Conservation (phyloP, 2,797 vertebrate genomes). For the Megalops cyprinoides region DNA sequence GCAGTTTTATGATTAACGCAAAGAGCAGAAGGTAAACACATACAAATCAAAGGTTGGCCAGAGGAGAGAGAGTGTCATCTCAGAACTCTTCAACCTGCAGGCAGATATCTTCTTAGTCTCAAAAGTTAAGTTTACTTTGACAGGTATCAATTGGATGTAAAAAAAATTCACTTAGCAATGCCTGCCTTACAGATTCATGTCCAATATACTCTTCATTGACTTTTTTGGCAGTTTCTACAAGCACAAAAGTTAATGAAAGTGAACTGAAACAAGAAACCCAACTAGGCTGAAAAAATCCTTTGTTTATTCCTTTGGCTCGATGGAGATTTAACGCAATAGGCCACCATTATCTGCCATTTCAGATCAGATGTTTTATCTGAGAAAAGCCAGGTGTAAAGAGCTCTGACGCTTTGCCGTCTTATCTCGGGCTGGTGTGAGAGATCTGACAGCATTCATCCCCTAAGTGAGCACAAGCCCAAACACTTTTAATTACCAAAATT, state of each 20-base stretch:
- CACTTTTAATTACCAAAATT: neutral
- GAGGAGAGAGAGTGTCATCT: neutral
- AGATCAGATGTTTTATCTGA: too few species aligned
- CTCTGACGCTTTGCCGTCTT: neutral
- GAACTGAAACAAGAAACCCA: too few species aligned
- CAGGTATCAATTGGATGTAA: neutral
- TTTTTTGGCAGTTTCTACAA: neutral
- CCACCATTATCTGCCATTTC: too few species aligned
- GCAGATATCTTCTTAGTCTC: neutral
- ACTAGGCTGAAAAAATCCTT: too few species aligned
- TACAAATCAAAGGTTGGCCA: neutral
- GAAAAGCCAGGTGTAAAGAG: neutral
- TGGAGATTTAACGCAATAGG: too few species aligned
- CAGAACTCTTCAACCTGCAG: neutral
- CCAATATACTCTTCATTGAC: neutral
- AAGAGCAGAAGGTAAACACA: neutral
- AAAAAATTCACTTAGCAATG: conserved; percentile 15
- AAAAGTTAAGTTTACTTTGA: neutral
- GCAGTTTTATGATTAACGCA: neutral
- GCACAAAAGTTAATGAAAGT: neutral
- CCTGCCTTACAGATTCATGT: neutral
- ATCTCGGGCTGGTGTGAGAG: neutral
- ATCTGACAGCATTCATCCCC: neutral
- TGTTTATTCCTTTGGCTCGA: too few species aligned
- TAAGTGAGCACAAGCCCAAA: neutral